Evolutionary conservation across 1,140 invertebrate species (phyloP), one percentile per base, ranked within the genome.

Genomic region (Ceratina calcarata): DNA sequence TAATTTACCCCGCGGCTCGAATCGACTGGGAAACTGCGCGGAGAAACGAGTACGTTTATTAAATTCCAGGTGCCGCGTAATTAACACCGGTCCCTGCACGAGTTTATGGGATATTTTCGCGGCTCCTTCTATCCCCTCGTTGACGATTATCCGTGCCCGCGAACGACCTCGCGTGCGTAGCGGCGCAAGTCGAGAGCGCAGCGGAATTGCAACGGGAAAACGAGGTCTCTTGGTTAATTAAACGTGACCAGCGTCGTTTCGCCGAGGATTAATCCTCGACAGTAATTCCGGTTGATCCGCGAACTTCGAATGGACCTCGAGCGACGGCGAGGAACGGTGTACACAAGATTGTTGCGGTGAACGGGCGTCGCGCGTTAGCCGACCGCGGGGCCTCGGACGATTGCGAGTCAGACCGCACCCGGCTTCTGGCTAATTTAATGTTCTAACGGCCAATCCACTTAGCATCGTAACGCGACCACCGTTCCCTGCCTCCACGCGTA

Each of bases 371-470:
- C 69, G 80, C 69, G 72, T 83, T 71, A 83, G 68, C 62, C 69
- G 60, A 45, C 27, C 57, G 85, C 6, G 37, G 37, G 6, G 83
- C 78, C 86, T 85, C 49, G 77, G 75, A 78, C 86, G 78, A 85
- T 85, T 83, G 75, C 83, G 60, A 37, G 70, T 20, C 22, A 64
- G n/a, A 73, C 32, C 58, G 18, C 58, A 53, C 45, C 64, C 64
- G n/a, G 70, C 70, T 81, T 67, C 78, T 66, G 68, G 79, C 58
- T 86, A 85, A 85, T 85, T 86, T 85, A 85, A 86, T 79, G 83
- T 82, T 82, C 79, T 75, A 67, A 67, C 80, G 74, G 83, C 37
- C 76, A 82, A 85, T 85, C 71, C 75, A 85, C 83, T 85, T 85
- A 81, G 79, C 68, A 68, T 81, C 69, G 20, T 58, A 68, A 60